phyloP scores from a whole-genome alignment of 2,888 invertebrate species.

The Ephialtes manifestator region DNA sequence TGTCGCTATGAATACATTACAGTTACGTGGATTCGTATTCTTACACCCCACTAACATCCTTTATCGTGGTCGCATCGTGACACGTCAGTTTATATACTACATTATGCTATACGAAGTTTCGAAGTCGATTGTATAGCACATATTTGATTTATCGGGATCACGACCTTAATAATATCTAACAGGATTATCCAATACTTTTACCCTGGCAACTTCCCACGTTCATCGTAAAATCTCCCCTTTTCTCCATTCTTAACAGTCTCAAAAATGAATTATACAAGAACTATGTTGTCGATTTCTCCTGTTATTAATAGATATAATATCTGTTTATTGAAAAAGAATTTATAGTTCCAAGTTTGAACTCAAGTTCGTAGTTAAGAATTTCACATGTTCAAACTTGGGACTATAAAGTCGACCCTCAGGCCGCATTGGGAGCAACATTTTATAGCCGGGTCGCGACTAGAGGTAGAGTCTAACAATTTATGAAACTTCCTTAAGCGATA shows the following conservation, averaged over 20 bases:
- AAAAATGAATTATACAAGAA: too few species aligned
- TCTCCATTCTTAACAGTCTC: background rate
- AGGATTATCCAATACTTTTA: constrained; percentile 28
- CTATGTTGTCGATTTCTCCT: too few species aligned
- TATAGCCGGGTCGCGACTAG: too few species aligned
- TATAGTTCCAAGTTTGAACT: too few species aligned
- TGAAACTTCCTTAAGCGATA: too few species aligned
- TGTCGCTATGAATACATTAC: background rate
- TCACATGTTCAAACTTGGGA: too few species aligned
- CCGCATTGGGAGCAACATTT: too few species aligned
- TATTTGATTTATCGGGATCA: constrained; percentile 39
- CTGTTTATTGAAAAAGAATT: too few species aligned
- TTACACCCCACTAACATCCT: background rate
- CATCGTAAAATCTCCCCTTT: background rate
- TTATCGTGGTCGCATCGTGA: background rate
- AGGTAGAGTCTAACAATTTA: too few species aligned
- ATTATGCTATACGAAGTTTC: constrained; percentile 13
- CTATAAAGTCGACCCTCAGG: too few species aligned
- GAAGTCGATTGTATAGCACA: background rate
- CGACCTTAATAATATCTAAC: constrained; percentile 40
- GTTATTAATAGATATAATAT: too few species aligned
- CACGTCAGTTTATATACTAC: constrained; percentile 9
- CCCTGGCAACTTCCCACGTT: background rate
- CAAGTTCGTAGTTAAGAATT: too few species aligned
- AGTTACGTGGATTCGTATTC: background rate